A percentile compares a stretch with the other conserved stretches of the same genome.
phyloP scores from a whole-genome alignment of 2,113 vertebrate species.

The Chunga burmeisteri region DNA sequence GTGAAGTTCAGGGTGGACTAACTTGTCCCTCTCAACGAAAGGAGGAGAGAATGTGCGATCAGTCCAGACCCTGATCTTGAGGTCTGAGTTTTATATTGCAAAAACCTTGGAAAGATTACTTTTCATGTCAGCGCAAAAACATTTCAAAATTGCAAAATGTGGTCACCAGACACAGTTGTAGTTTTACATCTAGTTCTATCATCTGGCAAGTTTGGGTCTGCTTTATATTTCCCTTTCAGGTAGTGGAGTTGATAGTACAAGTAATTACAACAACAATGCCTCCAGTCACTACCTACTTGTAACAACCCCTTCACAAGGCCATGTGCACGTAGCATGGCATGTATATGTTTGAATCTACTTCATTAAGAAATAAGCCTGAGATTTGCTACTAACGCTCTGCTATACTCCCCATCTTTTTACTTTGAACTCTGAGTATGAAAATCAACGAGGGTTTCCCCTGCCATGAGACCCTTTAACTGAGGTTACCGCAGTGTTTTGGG shows the following conservation, averaged over 20 bases:
- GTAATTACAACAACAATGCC: neutral
- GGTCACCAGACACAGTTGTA: conserved; percentile 14
- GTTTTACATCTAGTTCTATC: neutral
- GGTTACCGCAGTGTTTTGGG: neutral
- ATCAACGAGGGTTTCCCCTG: neutral
- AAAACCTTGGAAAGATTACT: conserved; percentile 45
- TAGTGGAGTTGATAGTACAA: neutral
- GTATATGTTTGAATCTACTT: neutral
- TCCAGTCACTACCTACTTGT: neutral
- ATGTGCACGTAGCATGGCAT: fast-evolving
- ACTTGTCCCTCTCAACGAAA: neutral
- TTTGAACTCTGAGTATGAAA: neutral
- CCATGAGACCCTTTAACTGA: neutral
- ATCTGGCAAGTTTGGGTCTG: neutral
- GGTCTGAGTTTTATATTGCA: conserved; percentile 7
- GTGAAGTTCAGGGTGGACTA: neutral
- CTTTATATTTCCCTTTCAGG: conserved; percentile 51
- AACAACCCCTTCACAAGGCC: neutral
- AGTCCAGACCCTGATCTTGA: neutral
- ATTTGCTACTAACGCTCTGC: neutral
- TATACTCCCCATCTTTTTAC: neutral
- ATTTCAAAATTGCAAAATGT: conserved; percentile 56
- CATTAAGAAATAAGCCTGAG: neutral
- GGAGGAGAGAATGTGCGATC: neutral
- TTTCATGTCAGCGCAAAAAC: conserved; percentile 12